A percentile compares a stretch with the other conserved stretches of the same genome.
phyloP scores from a whole-genome alignment of 2,888 invertebrate species.

The Frankliniella intonsa region DNA sequence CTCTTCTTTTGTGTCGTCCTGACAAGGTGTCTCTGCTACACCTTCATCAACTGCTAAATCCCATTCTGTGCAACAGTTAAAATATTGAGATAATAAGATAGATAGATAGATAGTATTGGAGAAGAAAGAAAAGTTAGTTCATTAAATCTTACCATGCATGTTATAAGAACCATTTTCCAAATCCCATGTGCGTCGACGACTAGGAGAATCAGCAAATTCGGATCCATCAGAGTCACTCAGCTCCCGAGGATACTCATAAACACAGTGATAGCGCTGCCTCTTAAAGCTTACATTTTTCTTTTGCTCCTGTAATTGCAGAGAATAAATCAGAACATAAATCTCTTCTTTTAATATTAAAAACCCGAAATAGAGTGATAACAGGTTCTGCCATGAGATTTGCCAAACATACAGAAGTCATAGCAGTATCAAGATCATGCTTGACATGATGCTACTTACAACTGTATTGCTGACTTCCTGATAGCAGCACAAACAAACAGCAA shows the following conservation, averaged over 20 bases:
- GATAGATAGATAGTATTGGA: slow-evolving; percentile 27
- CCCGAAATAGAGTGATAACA: no score
- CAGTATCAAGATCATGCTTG: slow-evolving; percentile 28
- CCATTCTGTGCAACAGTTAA: slow-evolving; percentile 45
- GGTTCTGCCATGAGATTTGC: background rate
- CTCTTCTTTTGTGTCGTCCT: slow-evolving; percentile 39
- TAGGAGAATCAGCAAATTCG: slow-evolving; percentile 37
- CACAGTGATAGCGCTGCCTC: slow-evolving; percentile 76
- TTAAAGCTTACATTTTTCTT: slow-evolving; percentile 76
- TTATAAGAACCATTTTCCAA: slow-evolving; percentile 1
- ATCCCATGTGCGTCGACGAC: slow-evolving; percentile 33
- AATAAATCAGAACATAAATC: slow-evolving; percentile 11
- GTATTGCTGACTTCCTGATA: slow-evolving; percentile 42
- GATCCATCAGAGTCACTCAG: slow-evolving; percentile 47
- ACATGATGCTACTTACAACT: background rate
- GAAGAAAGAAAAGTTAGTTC: slow-evolving; percentile 29
- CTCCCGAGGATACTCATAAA: slow-evolving; percentile 79
- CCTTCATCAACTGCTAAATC: slow-evolving; percentile 45
- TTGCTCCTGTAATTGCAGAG: slow-evolving; percentile 44
- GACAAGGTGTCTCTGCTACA: slow-evolving; percentile 38
- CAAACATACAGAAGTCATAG: slow-evolving; percentile 28
- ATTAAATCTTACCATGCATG: slow-evolving; percentile 2
- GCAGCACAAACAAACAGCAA: slow-evolving; percentile 37
- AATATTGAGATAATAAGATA: slow-evolving; percentile 27
- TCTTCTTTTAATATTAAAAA: no score